Conservation (phyloP, 2,113 vertebrate genomes). For the Donacobius atricapilla region DNA sequence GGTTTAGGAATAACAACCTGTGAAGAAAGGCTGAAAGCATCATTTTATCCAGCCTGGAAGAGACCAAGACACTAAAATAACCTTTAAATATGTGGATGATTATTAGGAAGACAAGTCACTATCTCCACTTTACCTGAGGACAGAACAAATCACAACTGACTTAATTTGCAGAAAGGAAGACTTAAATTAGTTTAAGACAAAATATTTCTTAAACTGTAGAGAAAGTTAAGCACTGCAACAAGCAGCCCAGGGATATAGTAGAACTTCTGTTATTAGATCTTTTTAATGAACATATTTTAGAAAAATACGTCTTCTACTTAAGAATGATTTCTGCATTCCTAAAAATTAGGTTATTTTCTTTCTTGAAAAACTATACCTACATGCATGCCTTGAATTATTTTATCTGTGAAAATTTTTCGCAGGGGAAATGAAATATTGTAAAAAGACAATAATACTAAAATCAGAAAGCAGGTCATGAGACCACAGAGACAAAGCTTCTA, state of each 20-base stretch:
- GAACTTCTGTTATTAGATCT: not conserved
- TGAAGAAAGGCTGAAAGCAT: not conserved
- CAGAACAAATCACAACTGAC: not conserved
- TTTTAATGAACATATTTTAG: not conserved
- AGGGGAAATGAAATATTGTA: not conserved
- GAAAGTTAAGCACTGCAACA: not conserved
- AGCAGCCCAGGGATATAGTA: not conserved
- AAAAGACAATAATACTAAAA: not conserved
- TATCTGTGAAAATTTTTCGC: not conserved
- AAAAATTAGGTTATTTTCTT: not conserved
- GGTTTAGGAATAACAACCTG: not conserved
- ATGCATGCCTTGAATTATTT: not conserved
- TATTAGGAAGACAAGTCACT: not conserved
- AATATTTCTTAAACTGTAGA: not conserved
- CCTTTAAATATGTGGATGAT: not conserved
- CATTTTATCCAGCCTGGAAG: not conserved
- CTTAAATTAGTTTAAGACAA: not conserved
- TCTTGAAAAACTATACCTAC: not conserved
- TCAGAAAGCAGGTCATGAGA: not conserved
- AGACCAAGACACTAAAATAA: not conserved
- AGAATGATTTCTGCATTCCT: not conserved
- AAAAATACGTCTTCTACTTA: not conserved
- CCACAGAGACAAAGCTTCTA: not conserved
- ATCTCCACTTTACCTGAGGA: not conserved
- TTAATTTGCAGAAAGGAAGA: not conserved